Conservation (phyloP, 2,113 vertebrate genomes). For the Gallinago undulata region DNA sequence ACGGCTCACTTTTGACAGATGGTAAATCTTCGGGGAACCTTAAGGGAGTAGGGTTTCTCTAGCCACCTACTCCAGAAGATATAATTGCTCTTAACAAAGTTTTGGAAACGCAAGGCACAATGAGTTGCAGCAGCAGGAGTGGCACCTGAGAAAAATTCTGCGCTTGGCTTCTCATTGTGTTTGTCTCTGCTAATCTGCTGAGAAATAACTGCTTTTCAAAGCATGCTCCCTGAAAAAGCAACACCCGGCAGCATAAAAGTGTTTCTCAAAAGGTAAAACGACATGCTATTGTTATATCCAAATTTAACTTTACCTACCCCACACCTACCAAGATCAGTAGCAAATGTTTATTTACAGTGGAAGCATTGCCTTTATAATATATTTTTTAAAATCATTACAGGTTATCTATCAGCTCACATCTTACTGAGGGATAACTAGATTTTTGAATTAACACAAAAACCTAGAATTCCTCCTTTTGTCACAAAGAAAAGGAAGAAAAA, state of each 20-base stretch:
- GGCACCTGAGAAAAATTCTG: neutral
- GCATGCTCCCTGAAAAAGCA: neutral
- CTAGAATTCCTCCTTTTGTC: neutral
- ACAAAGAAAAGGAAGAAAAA: neutral
- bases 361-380: neutral
- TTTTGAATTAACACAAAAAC: neutral
- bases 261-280: neutral
- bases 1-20: conserved; percentile 77
- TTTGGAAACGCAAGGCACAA: neutral
- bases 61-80: conserved; percentile 65
- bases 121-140: neutral
- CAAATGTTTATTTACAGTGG: neutral
- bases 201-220: neutral
- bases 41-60: conserved; percentile 56
- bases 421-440: neutral
- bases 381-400: neutral
- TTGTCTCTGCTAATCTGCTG: neutral
- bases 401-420: neutral
- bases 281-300: neutral
- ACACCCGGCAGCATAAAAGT: neutral
- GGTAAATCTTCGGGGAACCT: conserved; percentile 72
- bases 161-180: neutral
- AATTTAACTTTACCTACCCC: neutral
- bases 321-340: neutral
- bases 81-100: conserved; percentile 44